Conservation (phyloP, 2,113 vertebrate species). For the Fulica atra region DNA sequence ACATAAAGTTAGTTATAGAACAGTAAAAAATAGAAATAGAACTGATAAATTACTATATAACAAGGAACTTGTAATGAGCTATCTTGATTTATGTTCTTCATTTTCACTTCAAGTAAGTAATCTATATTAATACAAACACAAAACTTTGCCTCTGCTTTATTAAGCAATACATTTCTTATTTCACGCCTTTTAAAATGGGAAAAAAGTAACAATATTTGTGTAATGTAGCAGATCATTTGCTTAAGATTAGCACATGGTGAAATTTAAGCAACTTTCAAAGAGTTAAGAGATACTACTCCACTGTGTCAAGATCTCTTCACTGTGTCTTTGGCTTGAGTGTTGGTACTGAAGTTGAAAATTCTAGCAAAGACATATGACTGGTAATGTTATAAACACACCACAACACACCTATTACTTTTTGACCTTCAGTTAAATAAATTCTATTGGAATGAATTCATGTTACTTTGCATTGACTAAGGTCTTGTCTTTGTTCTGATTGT, state of each 20-base stretch:
- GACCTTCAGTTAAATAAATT: background rate
- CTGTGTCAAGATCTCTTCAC: background rate
- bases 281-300: background rate
- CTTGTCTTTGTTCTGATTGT: background rate
- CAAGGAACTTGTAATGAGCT: constrained; percentile 45
- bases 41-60: constrained; percentile 53
- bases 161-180: constrained; percentile 57
- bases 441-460: background rate
- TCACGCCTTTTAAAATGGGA: constrained; percentile 4
- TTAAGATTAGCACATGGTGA: constrained; percentile 29
- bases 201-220: background rate
- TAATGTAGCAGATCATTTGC: constrained; percentile 50
- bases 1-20: background rate
- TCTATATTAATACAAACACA: constrained; percentile 66
- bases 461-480: background rate
- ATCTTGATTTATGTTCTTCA: constrained; percentile 71
- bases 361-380: background rate
- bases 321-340: background rate
- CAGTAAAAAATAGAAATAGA: constrained; percentile 21
- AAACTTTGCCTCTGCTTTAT: constrained; percentile 45
- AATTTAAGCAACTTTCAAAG: constrained; percentile 34
- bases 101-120: constrained; percentile 69
- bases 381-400: background rate
- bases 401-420: background rate
- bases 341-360: background rate